Evolutionary conservation across 2,113 vertebrate genomes (phyloP), one percentile per base, ranked within the genome.

Genomic region (Ptyas mucosa): DNA sequence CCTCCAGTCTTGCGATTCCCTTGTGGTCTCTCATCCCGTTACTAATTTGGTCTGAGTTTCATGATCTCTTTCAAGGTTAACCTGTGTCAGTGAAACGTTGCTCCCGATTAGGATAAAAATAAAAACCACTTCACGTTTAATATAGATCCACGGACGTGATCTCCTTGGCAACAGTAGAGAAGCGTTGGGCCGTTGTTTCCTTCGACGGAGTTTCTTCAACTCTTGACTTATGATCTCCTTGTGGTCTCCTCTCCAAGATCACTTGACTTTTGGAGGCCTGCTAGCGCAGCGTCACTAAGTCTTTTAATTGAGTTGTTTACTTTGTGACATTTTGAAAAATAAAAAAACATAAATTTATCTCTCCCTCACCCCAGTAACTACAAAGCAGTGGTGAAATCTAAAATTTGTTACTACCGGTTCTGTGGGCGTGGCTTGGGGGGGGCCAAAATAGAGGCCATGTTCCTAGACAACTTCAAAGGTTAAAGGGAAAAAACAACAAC

Each of bases 211-310:
- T 21, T 43, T 43, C 34, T 39, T 81, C 75, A 3, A 21, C 75
- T 9, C 75, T 61, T 21, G 69, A 20, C 69, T 39, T 20, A 1
- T 39, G 75, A 43, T 81, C 34, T 81, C 75, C 75, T 81, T 3
- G 18, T 81, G 75, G 75, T 81, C 75, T 43, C 34, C 75, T 21
- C 18, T 81, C 75, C 75, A 8, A 39, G 15, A 43, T 21, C 75
- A 21, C 75, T 43, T 43, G 34, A 43, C 18, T 81, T 43, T 43
- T 43, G 1, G 7, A 81, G 34, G 75, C 18, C 75, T 20, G n/a
- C n/a, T 14, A 2, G n/a, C n/a, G 1, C 64, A 15, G n/a, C 0
- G 14, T 4, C 64, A 2, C 14, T 18, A 3, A 9, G 18, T 21
- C 18, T 81, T 81, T 39, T 43, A 34, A 81, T 9, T 8, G 18